These are phyloP conservation scores for Datnioides undecimradiatus DNA, from an alignment of 2,113 vertebrate genomes.

Conservation along the genomic window DNA sequence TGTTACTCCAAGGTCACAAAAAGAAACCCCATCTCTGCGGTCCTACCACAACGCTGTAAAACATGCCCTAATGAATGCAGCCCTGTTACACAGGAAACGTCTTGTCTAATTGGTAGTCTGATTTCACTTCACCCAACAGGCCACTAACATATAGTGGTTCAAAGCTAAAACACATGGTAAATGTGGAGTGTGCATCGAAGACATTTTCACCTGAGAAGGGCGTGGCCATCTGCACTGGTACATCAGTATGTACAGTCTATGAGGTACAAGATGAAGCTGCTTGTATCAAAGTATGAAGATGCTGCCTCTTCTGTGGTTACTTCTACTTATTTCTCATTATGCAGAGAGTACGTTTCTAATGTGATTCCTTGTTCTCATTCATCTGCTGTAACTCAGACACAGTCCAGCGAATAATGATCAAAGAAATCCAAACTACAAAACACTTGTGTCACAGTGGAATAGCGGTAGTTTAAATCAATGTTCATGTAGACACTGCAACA, in stretches of 20 bases:
- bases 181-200: constrained; percentile 53
- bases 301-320: constrained; percentile 11
- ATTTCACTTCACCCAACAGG: constrained; percentile 58
- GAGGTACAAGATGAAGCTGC: background rate
- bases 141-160: constrained; percentile 46
- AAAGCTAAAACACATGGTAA: constrained; percentile 60
- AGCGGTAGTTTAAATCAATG: background rate
- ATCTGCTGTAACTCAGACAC: background rate
- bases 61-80: constrained; percentile 58
- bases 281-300: constrained; percentile 21
- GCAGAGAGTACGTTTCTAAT: background rate
- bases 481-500: background rate
- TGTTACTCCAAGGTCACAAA: constrained; percentile 51
- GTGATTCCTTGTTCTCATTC: background rate
- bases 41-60: constrained; percentile 56
- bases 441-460: background rate
- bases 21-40: constrained; percentile 58
- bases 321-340: constrained; percentile 13
- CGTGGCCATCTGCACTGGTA: constrained; percentile 1
- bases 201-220: constrained; percentile 38
- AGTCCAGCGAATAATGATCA: background rate
- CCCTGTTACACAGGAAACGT: constrained; percentile 49
- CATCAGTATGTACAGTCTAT: background rate
- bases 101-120: constrained; percentile 69
- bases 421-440: background rate